phyloP scores from a whole-genome alignment of 2,113 vertebrate species.

The Gallinago jamesoni region DNA sequence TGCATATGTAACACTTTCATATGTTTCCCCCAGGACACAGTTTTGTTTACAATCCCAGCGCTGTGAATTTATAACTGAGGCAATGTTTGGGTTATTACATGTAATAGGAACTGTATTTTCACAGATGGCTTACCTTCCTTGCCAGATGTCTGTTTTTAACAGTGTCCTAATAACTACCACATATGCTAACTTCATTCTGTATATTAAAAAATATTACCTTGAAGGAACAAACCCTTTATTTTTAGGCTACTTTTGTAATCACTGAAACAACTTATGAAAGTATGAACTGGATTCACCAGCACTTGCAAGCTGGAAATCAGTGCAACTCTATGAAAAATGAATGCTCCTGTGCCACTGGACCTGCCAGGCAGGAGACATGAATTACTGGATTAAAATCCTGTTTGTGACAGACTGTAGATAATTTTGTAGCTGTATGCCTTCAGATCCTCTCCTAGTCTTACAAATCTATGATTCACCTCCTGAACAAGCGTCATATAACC shows the following conservation, averaged over 20 bases:
- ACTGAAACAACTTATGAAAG: background rate
- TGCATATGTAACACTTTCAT: conserved; percentile 23
- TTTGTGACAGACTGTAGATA: conserved; percentile 21
- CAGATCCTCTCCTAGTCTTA: background rate
- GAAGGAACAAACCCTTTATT: background rate
- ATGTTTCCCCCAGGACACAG: background rate
- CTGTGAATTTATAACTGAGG: conserved; percentile 41
- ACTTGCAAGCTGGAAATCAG: background rate
- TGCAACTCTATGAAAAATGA: background rate
- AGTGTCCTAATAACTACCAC: background rate
- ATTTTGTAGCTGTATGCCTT: background rate
- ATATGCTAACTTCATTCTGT: background rate
- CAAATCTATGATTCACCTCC: conserved; percentile 44
- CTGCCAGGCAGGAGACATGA: background rate
- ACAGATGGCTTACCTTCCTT: conserved; percentile 38
- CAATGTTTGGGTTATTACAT: conserved; percentile 31
- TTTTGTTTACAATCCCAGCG: conserved; percentile 36
- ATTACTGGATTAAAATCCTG: conserved; percentile 21
- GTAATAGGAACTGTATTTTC: conserved; percentile 25
- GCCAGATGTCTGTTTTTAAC: conserved; percentile 42
- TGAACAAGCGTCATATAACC: background rate
- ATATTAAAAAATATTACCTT: background rate
- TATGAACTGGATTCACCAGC: background rate
- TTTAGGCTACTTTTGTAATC: background rate
- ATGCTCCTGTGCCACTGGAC: background rate